Conservation (phyloP, 2,113 vertebrate genomes). For the Panthera uncia region DNA sequence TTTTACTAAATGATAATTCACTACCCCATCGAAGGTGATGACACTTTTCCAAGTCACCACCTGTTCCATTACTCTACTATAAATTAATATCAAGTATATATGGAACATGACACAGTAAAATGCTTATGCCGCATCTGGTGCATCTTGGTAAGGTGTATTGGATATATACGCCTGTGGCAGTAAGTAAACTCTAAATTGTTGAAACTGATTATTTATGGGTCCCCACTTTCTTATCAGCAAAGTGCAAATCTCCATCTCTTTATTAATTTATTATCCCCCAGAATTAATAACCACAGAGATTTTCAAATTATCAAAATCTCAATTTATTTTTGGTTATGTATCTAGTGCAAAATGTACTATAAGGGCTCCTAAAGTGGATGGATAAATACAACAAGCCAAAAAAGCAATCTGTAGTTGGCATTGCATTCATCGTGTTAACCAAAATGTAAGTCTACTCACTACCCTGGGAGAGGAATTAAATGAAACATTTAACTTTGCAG, state of each 20-base stretch:
- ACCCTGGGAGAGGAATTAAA: background rate
- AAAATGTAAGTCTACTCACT: background rate
- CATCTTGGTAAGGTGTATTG: background rate
- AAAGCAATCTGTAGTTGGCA: background rate
- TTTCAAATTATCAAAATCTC: background rate
- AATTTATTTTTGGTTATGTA: background rate
- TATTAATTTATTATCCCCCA: background rate
- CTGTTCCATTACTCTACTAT: background rate
- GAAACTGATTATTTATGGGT: background rate
- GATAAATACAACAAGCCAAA: background rate
- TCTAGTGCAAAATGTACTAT: background rate
- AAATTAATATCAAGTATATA: background rate
- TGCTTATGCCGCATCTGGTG: background rate
- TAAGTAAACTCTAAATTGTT: background rate
- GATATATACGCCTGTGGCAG: fast-evolving
- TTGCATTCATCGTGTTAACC: background rate
- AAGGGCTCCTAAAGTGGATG: background rate
- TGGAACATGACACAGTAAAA: background rate
- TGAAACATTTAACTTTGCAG: background rate
- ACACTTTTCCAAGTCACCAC: background rate
- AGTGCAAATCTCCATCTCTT: background rate
- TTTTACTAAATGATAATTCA: conserved; percentile 18
- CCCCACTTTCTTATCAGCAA: background rate
- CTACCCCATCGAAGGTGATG: background rate
- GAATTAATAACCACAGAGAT: background rate